Evolutionary conservation across 2,113 vertebrate genomes (phyloP).

Genomic region (Oryzias celebensis): DNA sequence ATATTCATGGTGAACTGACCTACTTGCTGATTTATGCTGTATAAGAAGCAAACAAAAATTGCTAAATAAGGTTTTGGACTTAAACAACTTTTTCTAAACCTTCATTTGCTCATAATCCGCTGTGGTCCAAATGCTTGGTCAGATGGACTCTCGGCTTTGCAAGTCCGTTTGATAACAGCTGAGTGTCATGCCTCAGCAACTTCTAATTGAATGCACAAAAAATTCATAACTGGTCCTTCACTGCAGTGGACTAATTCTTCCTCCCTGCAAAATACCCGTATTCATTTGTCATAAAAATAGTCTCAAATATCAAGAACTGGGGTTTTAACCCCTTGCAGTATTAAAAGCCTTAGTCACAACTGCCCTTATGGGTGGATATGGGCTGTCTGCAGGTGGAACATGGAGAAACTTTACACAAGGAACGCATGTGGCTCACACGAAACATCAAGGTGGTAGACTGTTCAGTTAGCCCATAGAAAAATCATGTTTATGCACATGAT

Average conservation of each 20-base stretch:
- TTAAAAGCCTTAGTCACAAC: no score
- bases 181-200: conserved; percentile 40
- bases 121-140: conserved; percentile 23
- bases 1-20: conserved; percentile 38
- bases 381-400: no score
- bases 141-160: conserved; percentile 35
- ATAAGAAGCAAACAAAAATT: conserved; percentile 20
- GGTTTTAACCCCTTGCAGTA: no score
- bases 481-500: no score
- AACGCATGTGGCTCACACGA: no score
- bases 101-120: conserved; percentile 34
- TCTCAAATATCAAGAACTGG: no score
- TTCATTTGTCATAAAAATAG: conserved; percentile 16
- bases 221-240: conserved; percentile 40
- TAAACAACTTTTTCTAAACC: conserved; percentile 26
- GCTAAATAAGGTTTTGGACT: conserved; percentile 36
- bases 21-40: conserved; percentile 23
- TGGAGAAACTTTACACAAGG: no score
- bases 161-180: conserved; percentile 36
- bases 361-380: no score
- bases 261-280: conserved; percentile 3
- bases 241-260: conserved; percentile 6
- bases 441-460: no score
- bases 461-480: no score
- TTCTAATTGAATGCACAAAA: conserved; percentile 33